Conservation (phyloP, 2,113 vertebrate genomes). For the Kobus ellipsiprymnus region DNA sequence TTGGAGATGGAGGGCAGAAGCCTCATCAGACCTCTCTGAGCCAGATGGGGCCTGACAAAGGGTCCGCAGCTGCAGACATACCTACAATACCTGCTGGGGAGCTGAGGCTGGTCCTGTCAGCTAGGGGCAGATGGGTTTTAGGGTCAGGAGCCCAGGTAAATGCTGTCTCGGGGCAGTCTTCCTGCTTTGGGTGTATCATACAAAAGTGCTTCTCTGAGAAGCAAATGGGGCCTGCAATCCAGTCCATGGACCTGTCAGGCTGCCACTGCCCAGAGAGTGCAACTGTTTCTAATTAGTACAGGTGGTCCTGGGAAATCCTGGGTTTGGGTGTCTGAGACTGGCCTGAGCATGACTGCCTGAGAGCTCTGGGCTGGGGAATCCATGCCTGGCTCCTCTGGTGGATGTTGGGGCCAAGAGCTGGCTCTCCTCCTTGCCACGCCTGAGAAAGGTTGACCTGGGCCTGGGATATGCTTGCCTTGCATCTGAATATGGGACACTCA, state of each 20-base stretch:
- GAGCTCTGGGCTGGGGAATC: background rate
- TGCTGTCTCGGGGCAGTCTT: background rate
- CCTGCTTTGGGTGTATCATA: background rate
- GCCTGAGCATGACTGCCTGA: background rate
- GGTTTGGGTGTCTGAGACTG: background rate
- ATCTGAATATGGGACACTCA: background rate
- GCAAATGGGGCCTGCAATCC: background rate
- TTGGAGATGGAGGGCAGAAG: background rate
- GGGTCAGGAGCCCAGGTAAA: background rate
- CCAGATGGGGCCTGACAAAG: background rate
- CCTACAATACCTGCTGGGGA: background rate
- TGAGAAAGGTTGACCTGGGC: background rate
- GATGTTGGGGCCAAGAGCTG: background rate
- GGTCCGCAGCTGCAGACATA: background rate
- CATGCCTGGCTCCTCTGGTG: background rate
- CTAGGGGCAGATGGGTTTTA: background rate
- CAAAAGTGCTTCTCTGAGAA: background rate
- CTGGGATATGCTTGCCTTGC: background rate
- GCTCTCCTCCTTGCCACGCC: background rate
- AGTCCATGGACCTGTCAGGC: background rate
- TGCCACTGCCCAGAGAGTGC: background rate
- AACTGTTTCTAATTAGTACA: background rate
- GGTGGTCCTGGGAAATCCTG: background rate
- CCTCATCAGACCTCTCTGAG: background rate
- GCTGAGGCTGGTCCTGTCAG: background rate